Evolutionary conservation across 2,113 vertebrate genomes (phyloP).

Genomic region (Tinamus guttatus): DNA sequence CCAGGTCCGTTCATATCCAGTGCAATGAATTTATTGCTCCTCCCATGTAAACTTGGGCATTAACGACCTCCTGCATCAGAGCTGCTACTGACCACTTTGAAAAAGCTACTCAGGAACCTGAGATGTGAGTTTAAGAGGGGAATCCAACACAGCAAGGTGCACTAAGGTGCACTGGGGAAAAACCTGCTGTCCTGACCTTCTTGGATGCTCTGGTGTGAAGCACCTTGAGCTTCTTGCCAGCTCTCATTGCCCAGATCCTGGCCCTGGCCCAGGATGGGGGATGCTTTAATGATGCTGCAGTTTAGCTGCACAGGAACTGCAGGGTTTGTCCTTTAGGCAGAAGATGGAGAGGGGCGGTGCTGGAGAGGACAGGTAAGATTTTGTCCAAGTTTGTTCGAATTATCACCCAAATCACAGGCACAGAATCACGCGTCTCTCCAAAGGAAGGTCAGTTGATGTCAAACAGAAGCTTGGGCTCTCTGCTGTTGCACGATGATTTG

Average conservation of each 20-base stretch:
- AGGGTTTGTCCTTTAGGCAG: background rate
- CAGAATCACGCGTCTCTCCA: background rate
- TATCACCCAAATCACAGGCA: background rate
- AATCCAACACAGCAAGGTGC: background rate
- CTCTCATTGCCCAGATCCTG: background rate
- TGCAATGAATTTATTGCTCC: background rate
- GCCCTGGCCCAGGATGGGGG: background rate
- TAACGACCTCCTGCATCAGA: background rate
- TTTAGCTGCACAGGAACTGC: background rate
- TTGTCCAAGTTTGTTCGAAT: background rate
- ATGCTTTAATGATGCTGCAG: background rate
- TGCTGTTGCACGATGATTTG: fast-evolving
- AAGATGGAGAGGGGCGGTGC: background rate
- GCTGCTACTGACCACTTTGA: no score
- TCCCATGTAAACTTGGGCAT: background rate
- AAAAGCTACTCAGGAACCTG: background rate
- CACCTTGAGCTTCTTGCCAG: background rate
- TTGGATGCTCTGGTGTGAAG: background rate
- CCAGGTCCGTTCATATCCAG: background rate
- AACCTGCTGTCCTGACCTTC: background rate
- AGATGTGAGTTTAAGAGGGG: background rate
- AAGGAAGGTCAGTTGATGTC: background rate
- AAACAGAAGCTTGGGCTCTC: background rate
- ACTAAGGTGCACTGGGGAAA: background rate
- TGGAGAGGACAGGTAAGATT: background rate